Evolutionary conservation across 2,113 vertebrate species (phyloP).

Genomic region (Hydrochoerus hydrochaeris): DNA sequence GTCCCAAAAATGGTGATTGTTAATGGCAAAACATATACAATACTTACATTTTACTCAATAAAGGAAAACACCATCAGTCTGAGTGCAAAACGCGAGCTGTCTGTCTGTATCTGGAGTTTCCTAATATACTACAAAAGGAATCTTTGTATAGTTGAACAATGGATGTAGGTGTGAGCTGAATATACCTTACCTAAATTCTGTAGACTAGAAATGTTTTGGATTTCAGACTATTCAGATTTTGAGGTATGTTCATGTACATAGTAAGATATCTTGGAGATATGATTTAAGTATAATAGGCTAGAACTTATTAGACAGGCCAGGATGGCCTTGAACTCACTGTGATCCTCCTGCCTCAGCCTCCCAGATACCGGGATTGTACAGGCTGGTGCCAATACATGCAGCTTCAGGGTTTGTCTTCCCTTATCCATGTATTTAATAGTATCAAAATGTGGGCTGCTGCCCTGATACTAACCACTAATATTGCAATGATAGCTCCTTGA

Average conservation of each 20-base stretch:
- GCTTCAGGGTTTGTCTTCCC: not conserved
- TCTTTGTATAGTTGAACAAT: not conserved
- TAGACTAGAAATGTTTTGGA: too few species aligned
- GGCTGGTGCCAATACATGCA: not conserved
- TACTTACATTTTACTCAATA: not conserved
- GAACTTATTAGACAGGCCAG: too few species aligned
- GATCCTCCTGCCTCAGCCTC: not conserved
- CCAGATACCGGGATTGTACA: not conserved
- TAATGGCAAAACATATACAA: not conserved
- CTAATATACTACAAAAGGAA: not conserved
- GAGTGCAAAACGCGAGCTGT: not conserved
- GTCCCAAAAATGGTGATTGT: not conserved
- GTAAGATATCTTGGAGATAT: not conserved
- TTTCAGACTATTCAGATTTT: not conserved
- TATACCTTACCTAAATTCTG: not conserved
- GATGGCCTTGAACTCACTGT: not conserved
- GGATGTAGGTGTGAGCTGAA: not conserved
- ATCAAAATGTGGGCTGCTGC: not conserved
- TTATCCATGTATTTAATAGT: not conserved
- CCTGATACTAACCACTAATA: constrained; percentile 92
- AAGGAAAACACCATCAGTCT: not conserved
- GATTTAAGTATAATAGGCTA: not conserved
- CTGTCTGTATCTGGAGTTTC: not conserved
- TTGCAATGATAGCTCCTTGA: constrained; percentile 94
- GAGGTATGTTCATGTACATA: not conserved